A percentile compares a stretch with the other conserved stretches of the same genome.
Evolutionary conservation across 35 echinoderm and acorn worm genomes (phyloP).

Genomic region (Heliocidaris erythrogramma): DNA sequence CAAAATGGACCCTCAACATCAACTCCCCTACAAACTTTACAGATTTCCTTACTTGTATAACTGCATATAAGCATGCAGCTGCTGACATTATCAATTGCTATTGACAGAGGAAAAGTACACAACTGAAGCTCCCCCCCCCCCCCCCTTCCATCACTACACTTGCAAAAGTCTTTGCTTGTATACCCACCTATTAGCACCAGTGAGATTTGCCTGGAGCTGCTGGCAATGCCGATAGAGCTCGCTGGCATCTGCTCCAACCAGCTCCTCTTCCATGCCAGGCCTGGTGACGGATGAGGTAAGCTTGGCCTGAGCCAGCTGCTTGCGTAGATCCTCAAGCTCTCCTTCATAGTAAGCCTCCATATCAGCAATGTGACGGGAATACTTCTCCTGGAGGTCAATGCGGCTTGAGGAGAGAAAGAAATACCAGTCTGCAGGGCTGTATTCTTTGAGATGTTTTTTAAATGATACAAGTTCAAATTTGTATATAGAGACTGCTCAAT

Average conservation of each 20-base stretch:
- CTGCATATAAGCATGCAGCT: too few relatives aligned
- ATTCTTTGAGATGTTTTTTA: too few relatives aligned
- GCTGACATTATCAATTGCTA: too few relatives aligned
- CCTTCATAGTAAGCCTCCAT: constrained; percentile 72
- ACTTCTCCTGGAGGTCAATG: constrained; percentile 66
- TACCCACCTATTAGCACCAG: constrained; percentile 66
- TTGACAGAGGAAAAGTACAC: too few relatives aligned
- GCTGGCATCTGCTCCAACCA: constrained; percentile 53
- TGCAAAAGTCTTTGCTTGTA: not conserved
- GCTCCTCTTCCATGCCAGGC: not conserved
- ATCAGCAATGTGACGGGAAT: constrained; percentile 75
- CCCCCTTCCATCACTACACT: not conserved
- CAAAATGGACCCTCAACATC: too few relatives aligned
- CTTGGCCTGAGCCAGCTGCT: constrained; percentile 55
- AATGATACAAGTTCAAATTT: too few relatives aligned
- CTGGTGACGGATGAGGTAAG: not conserved
- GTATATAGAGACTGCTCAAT: too few relatives aligned
- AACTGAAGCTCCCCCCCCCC: not conserved
- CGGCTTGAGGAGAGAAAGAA: not conserved
- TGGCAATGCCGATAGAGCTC: constrained; percentile 51
- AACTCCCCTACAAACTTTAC: too few relatives aligned
- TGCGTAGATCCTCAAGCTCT: constrained; percentile 67
- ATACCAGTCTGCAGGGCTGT: not conserved
- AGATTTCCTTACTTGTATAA: too few relatives aligned
- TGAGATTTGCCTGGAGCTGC: constrained; percentile 57